Evolutionary conservation across 2,113 vertebrate species (phyloP), one percentile per base, ranked within the genome.

Genomic region (Laterallus jamaicensis): DNA sequence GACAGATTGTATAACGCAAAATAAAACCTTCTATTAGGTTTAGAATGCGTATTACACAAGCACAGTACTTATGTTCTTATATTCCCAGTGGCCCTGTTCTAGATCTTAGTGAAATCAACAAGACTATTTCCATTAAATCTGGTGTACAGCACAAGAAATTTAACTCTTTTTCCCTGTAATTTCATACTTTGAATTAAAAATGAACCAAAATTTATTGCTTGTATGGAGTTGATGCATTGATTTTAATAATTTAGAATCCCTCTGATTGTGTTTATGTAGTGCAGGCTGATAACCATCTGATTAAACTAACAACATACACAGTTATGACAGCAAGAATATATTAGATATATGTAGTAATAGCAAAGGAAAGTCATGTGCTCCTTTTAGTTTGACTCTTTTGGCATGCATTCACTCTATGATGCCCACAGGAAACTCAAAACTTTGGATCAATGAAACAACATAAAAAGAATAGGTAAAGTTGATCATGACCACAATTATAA

Each of bases 1-100:
- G 84, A 86, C 82, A 93, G 80, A 70, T 81, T 64, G 49, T 50
- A 86, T 92, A 91, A 95, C 42, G 60, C 11, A 75, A 10, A 74
- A 88, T 90, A 95, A 92, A 92, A 93, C 31, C 95, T 92, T 49
- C 64, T 86, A 79, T 86, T 95, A 78, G 28, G 71, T 86, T 90
- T 37, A 86, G 68, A 83, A 86, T 67, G 78, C 29, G 17, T 60
- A 81, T 56, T 74, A 52, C 28, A 86, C 73, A 84, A 88, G 66
- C 67, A 66, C 10, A 67, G 12, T 47, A 74, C 44, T 90, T 40
- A 66, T 28, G 28, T 42, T 90, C 31, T 9, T 50, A 26, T 74
- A 94, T 88, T 86, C 55, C 44, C 82, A 73, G 4, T 54, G 31
- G 88, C 10, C 22, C 19, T 50, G 7, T 22, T 81, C 63, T 77